phyloP scores from a whole-genome alignment of 2,797 vertebrate genomes.

The Thalassophryne amazonica region DNA sequence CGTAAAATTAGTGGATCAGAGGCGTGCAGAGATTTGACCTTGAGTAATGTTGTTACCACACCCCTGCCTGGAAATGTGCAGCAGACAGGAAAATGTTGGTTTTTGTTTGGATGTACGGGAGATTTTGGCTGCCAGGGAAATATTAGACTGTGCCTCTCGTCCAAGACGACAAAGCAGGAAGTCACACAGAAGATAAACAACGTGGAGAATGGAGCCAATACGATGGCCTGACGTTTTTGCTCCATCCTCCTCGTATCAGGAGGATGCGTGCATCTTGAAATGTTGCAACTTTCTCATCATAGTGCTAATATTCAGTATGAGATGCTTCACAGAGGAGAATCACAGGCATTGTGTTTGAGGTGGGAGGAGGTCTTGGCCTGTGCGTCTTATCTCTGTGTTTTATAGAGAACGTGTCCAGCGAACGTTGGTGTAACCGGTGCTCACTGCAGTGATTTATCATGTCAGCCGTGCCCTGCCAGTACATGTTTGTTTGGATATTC shows the following conservation, averaged over 20 bases:
- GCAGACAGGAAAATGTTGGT: conserved; percentile 79
- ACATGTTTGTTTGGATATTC: conserved; percentile 79
- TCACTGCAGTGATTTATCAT: conserved; percentile 77
- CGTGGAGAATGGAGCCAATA: conserved; percentile 64
- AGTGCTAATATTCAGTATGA: no score
- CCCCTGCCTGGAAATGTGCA: conserved; percentile 47
- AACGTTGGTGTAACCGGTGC: conserved; percentile 39
- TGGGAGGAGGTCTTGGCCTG: conserved; percentile 36
- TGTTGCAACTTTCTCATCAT: conserved; percentile 20
- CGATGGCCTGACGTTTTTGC: conserved; percentile 55
- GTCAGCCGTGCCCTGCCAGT: conserved; percentile 65
- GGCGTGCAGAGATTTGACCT: conserved; percentile 59
- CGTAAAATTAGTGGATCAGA: conserved; percentile 58
- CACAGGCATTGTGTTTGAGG: no score
- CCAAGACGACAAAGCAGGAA: conserved; percentile 81
- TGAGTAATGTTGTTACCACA: conserved; percentile 69
- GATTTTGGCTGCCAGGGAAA: conserved; percentile 48
- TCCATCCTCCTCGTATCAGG: conserved; percentile 74
- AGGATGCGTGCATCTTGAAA: no score
- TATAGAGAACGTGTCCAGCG: conserved; percentile 37
- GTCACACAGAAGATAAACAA: conserved; percentile 78
- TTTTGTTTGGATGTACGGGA: conserved; percentile 64
- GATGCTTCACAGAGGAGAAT: no score
- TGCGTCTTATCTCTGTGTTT: conserved; percentile 32
- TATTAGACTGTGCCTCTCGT: conserved; percentile 72